Conservation (phyloP, 2,888 invertebrate genomes). For the Heliconius erato region DNA sequence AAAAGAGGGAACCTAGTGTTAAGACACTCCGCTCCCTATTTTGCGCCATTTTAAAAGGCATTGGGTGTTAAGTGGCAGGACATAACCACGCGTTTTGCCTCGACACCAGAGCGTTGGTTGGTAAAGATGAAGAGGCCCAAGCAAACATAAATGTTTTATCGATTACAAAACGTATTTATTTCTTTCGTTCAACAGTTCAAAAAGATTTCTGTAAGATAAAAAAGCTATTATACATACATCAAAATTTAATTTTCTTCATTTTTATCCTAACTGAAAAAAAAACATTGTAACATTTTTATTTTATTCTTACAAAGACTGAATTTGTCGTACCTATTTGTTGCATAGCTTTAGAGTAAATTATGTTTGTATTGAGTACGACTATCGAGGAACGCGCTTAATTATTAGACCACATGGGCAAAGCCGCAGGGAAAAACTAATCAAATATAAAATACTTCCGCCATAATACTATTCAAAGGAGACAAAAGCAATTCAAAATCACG, state of each 20-base stretch:
- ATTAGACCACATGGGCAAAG: no score
- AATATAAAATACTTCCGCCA: not conserved
- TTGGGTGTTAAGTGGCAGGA: no score
- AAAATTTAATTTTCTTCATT: not conserved
- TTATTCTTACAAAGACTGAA: not conserved
- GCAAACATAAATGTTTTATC: not conserved
- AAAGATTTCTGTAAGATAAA: not conserved
- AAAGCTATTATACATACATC: not conserved
- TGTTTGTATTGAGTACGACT: not conserved
- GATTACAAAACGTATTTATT: not conserved
- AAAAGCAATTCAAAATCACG: conserved; percentile 3
- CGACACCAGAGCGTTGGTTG: no score
- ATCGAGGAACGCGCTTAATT: no score
- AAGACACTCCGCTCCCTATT: no score
- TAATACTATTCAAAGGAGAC: not conserved
- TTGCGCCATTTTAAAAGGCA: no score
- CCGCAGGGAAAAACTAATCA: not conserved
- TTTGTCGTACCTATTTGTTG: not conserved
- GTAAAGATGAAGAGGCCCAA: not conserved
- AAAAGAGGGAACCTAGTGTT: no score
- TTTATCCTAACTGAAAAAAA: not conserved
- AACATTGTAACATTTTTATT: not conserved
- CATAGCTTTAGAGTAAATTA: not conserved
- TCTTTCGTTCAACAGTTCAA: not conserved
- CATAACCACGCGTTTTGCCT: no score